These are phyloP conservation scores for Noctua fimbriata DNA, from an alignment of 2,888 invertebrate genomes.

Conservation along the genomic window DNA sequence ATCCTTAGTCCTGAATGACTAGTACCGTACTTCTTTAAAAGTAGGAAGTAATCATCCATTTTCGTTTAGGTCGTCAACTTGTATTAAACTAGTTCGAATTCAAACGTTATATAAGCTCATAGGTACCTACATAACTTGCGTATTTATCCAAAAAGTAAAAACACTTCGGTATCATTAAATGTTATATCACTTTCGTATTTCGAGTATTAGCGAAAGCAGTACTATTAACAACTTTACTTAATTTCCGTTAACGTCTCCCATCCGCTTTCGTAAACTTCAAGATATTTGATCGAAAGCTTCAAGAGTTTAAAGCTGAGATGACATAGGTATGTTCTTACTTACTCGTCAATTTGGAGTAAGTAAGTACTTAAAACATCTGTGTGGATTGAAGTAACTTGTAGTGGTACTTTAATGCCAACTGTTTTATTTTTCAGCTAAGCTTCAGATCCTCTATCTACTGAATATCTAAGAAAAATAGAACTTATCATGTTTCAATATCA, in stretches of 20 bases:
- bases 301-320: not conserved
- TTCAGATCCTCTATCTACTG: not conserved
- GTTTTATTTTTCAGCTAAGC: not conserved
- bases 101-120: conserved; percentile 27
- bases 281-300: not conserved
- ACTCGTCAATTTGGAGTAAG: too few relatives aligned
- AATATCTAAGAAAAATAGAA: not conserved
- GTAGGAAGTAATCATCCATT: not conserved
- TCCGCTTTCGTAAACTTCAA: conserved; percentile 28
- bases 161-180: conserved; percentile 10
- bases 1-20: not conserved
- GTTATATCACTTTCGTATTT: conserved; percentile 44
- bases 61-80: not conserved
- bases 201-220: conserved; percentile 45
- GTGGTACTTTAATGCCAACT: not conserved
- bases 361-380: not conserved
- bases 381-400: not conserved
- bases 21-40: not conserved
- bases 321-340: not conserved
- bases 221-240: conserved; percentile 31
- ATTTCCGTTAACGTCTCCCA: conserved; percentile 32
- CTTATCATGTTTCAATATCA: not conserved
- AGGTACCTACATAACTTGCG: not conserved
- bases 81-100: conserved; percentile 1
- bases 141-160: conserved; percentile 31